Evolutionary conservation across 2,888 invertebrate species (phyloP), one percentile per base, ranked within the genome.

Genomic region (Reticulitermes lucifugus): DNA sequence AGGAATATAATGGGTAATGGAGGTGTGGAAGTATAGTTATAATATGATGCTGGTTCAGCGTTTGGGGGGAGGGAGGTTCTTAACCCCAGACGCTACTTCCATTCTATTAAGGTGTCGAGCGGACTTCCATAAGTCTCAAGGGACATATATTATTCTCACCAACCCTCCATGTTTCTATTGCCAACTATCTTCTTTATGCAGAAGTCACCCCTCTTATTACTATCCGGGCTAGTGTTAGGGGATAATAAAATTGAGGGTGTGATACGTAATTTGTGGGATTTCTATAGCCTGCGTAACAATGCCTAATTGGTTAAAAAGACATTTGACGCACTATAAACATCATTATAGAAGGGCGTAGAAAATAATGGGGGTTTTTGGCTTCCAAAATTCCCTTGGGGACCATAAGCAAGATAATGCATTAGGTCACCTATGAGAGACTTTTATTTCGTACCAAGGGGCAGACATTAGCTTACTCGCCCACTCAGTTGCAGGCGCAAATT

Each of bases 181-280:
- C 73, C 41, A 73, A 73, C 73, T 73, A 73, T 73, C 41, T 73
- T 73, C 73, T 73, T 73, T 73, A 73, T 73, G 41, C 73, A 41
- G 41, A 73, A 35, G 22, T 9, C 35, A 41, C 41, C 73, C 73
- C 25, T 73, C 73, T 73, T 73, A 73, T 73, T 73, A 73, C 41
- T 41, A 41, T 41, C 35, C 14, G 2, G 73, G 35, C 35, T 41
- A 73, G 25, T 73, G 73, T 73, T 73, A 73, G 35, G 73, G 73
- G 73, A 73, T 73, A 41, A 73, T 73, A 73, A 73, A 35, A 73
- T 73, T 73, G 12, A 29, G 35, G 41, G 35, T 35, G 73, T 41
- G 73, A 73, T 35, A 35, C 73, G 41, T 71, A 73, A 73, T 73
- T 41, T 41, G 73, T 22, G 73, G 65, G 73, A 73, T 73, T 73